Evolutionary conservation across 2,888 invertebrate genomes (phyloP), one percentile per base, ranked within the genome.

Genomic region (Zeuzera pyrina): DNA sequence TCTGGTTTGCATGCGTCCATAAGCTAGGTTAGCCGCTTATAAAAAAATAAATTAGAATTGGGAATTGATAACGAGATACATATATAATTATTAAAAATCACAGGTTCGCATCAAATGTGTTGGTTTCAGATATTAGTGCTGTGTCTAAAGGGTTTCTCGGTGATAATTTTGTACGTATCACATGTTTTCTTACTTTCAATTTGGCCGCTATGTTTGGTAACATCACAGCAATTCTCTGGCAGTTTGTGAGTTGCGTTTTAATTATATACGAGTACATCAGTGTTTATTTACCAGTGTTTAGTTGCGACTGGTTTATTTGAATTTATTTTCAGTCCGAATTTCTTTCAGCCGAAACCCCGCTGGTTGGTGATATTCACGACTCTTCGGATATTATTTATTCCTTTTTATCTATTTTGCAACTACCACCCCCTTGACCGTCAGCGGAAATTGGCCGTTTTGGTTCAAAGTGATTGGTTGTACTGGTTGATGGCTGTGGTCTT

Each of bases 131-230:
- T 46, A 86, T 94, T 12, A 54, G 79, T 42, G 70, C 68, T 8
- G 61, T 72, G 0, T 76, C 84, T 37, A 29, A 52, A 0, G 59
- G 84, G 8, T 92, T 93, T 57, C 42, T 69, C 49, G 43, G 65
- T 2, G 21, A 19, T 0, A 88, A 90, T 58, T 98, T 90, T 70
- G 78, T 85, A 0, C 79, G 86, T 2, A 70, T 98, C 15, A 92
- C 93, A 19, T 97, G 97, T 60, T 99, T 95, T 73, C 76, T 99
- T 33, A 94, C 94, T 3, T 99, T 99, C 83, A 99, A 98, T 66
- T 56, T 94, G 1, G 93, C 88, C 39, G 98, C 98, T 2, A 94
- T 96, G 90, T 49, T 98, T 14, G 99, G 99, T 10, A 97, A 95
- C 60, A 85, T 91, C 41, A 73, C 94, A 1, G 93, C 98, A 1